Evolutionary conservation across 2,113 vertebrate species (phyloP).

Genomic region (Percina caprodes): DNA sequence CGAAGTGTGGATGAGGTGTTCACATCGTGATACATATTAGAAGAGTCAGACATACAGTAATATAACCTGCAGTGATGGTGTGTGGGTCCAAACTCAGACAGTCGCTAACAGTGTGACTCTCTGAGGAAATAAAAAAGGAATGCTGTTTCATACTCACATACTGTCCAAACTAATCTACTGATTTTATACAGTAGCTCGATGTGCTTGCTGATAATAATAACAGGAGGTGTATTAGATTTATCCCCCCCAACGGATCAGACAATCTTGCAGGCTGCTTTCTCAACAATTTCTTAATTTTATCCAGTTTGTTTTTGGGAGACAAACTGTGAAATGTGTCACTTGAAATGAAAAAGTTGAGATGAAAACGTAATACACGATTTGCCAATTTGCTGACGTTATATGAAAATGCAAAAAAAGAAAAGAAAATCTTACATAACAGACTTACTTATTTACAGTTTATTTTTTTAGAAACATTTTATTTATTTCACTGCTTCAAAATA

Average conservation of each 20-base stretch:
- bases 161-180: not conserved
- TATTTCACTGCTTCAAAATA: not conserved
- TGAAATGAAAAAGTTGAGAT: no score
- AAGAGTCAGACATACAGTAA: no score
- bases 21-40: conserved; percentile 55
- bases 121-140: conserved; percentile 72
- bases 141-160: not conserved
- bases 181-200: conserved; percentile 7
- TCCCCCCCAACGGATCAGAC: not conserved
- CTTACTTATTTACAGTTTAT: not conserved
- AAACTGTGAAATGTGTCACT: not conserved
- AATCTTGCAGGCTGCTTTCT: not conserved
- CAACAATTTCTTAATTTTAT: not conserved
- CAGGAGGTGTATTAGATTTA: not conserved
- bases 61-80: conserved; percentile 28
- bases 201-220: conserved; percentile 16
- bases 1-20: conserved; percentile 24
- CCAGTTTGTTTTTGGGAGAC: not conserved
- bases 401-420: no score
- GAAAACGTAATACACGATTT: no score
- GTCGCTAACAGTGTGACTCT: conserved; percentile 23
- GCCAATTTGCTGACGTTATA: no score
- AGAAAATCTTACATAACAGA: not conserved
- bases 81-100: conserved; percentile 39
- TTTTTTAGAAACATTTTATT: not conserved